Conservation (phyloP, 2,888 invertebrate genomes). For the Drosophila birchii region DNA sequence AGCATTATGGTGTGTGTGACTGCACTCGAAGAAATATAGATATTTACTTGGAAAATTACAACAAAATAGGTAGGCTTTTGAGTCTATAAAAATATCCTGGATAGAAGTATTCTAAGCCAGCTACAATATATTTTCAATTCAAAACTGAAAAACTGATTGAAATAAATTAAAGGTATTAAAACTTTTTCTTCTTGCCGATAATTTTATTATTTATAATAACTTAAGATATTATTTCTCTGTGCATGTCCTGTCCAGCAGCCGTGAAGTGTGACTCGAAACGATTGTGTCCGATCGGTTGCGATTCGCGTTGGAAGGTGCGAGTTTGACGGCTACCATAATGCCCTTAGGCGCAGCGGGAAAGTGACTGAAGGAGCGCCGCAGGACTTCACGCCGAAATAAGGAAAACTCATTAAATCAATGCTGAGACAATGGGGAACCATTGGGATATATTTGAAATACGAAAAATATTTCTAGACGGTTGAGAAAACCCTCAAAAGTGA, state of each 20-base stretch:
- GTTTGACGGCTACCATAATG: slow-evolving; percentile 73
- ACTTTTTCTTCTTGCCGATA: too few species aligned
- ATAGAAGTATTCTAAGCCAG: too few species aligned
- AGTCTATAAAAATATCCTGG: too few species aligned
- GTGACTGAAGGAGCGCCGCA: slow-evolving; percentile 56
- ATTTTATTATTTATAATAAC: neutral
- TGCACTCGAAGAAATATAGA: slow-evolving; percentile 9
- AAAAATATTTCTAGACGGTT: slow-evolving; percentile 56
- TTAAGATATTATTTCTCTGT: neutral
- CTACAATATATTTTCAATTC: too few species aligned
- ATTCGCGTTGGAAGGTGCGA: slow-evolving; percentile 34
- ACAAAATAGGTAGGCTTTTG: too few species aligned
- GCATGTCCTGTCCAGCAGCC: slow-evolving; percentile 30
- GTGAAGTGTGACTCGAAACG: slow-evolving; percentile 62
- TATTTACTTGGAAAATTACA: neutral
- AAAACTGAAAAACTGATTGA: too few species aligned
- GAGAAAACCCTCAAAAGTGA: slow-evolving; percentile 57
- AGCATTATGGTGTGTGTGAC: neutral
- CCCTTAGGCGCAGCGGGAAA: slow-evolving; percentile 63
- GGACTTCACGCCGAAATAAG: slow-evolving; percentile 69
- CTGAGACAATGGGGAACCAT: slow-evolving; percentile 45
- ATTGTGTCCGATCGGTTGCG: slow-evolving; percentile 24
- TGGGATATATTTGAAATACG: slow-evolving; percentile 52
- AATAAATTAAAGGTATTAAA: too few species aligned
- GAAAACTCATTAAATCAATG: slow-evolving; percentile 71